phyloP scores from a whole-genome alignment of 2,888 invertebrate genomes.

The Schizotus pectinicornis region DNA sequence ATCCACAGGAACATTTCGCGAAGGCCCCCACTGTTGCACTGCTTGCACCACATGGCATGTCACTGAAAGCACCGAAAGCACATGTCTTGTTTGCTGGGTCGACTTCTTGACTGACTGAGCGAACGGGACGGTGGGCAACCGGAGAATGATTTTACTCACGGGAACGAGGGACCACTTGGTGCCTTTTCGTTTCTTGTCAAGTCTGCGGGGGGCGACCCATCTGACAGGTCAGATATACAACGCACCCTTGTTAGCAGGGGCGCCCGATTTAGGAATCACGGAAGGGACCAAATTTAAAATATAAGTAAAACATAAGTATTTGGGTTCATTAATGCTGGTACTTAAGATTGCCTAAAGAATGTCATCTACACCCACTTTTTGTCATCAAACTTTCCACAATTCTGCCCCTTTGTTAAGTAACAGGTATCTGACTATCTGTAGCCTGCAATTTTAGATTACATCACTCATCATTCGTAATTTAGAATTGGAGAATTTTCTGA shows the following conservation, averaged over 20 bases:
- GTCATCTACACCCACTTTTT: no score
- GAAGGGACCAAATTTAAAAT: neutral
- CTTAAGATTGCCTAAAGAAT: no score
- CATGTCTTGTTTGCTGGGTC: neutral
- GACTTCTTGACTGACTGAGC: neutral
- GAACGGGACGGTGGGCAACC: conserved; percentile 17
- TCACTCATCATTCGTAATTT: no score
- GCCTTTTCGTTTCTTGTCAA: conserved; percentile 34
- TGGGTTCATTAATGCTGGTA: no score
- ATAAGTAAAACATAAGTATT: no score
- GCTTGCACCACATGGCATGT: conserved; percentile 24
- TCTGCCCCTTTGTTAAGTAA: no score
- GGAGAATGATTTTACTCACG: conserved; percentile 19
- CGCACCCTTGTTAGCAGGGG: conserved; percentile 2
- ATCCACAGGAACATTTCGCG: conserved; percentile 13
- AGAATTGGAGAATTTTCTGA: no score
- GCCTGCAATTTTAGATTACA: no score
- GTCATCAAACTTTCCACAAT: no score
- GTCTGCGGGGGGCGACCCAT: conserved; percentile 30
- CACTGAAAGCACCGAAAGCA: conserved; percentile 9
- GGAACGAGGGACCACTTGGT: conserved; percentile 27
- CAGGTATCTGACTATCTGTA: no score
- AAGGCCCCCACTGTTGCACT: conserved; percentile 1
- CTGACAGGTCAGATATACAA: conserved; percentile 1
- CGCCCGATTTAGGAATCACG: conserved; percentile 9